These are phyloP conservation scores for Chrysina gloriosa DNA, from an alignment of 2,888 invertebrate genomes.

Conservation along the genomic window DNA sequence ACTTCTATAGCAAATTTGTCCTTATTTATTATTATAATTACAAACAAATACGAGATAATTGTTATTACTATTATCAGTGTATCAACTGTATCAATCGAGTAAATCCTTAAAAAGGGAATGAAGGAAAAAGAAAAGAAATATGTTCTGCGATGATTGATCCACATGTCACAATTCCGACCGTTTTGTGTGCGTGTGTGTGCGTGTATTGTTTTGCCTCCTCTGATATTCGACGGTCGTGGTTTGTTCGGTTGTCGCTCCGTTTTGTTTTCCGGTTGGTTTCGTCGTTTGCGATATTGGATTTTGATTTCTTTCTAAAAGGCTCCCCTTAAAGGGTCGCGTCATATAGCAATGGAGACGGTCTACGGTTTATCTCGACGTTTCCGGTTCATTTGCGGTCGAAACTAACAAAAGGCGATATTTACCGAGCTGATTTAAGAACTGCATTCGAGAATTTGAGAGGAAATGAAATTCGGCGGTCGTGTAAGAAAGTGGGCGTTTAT, in stretches of 20 bases:
- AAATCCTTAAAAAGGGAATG: background rate
- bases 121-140: background rate
- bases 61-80: too few relatives aligned
- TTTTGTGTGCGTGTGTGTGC: too few relatives aligned
- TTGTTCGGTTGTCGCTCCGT: slow-evolving; percentile 4
- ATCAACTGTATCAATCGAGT: too few relatives aligned
- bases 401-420: slow-evolving; percentile 14
- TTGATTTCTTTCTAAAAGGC: slow-evolving; percentile 21
- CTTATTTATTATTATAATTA: too few relatives aligned
- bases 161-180: slow-evolving; percentile 17
- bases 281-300: slow-evolving; percentile 23
- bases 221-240: slow-evolving; percentile 15
- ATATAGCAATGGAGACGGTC: slow-evolving; percentile 1
- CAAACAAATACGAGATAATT: too few relatives aligned
- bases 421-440: slow-evolving; percentile 10
- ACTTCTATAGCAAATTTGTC: too few relatives aligned
- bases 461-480: background rate
- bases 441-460: background rate
- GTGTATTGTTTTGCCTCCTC: slow-evolving; percentile 10
- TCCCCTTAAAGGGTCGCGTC: background rate
- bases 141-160: slow-evolving; percentile 10
- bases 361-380: slow-evolving; percentile 24
- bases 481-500: background rate
- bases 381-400: slow-evolving; percentile 17
- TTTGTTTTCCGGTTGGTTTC: slow-evolving; percentile 29